These are phyloP conservation scores for Lophotriccus pileatus DNA, from an alignment of 2,797 vertebrate genomes.

Conservation along the genomic window DNA sequence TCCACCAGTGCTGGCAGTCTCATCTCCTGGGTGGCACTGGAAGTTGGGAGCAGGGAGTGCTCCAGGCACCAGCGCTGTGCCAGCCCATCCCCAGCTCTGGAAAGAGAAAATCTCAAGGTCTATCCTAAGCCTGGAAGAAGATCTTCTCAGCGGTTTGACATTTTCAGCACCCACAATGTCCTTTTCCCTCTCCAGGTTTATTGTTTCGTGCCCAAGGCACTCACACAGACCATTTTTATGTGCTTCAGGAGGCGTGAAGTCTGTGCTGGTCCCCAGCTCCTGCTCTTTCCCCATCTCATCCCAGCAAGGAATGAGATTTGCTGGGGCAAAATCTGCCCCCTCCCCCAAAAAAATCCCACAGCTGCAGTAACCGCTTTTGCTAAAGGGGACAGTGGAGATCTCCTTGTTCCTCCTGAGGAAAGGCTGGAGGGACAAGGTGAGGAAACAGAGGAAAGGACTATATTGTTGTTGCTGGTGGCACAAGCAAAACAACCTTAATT, in stretches of 20 bases:
- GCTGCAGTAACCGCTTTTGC: too few species aligned
- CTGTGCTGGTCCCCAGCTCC: accelerated
- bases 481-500: background rate
- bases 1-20: background rate
- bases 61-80: background rate
- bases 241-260: background rate
- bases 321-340: too few species aligned
- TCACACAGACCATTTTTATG: accelerated
- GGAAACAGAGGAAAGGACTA: background rate
- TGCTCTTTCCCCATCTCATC: background rate
- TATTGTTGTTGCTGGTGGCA: background rate
- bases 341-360: too few species aligned
- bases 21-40: background rate
- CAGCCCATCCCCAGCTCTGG: background rate
- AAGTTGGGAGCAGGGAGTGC: background rate
- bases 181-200: background rate
- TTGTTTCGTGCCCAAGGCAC: background rate
- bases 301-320: background rate
- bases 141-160: background rate
- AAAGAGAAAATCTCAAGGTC: background rate
- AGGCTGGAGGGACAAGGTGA: too few species aligned
- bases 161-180: background rate
- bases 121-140: background rate
- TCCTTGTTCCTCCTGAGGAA: too few species aligned
- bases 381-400: too few species aligned